These are phyloP conservation scores for Istiophorus platypterus DNA, from an alignment of 2,113 vertebrate species.

Conservation along the genomic window DNA sequence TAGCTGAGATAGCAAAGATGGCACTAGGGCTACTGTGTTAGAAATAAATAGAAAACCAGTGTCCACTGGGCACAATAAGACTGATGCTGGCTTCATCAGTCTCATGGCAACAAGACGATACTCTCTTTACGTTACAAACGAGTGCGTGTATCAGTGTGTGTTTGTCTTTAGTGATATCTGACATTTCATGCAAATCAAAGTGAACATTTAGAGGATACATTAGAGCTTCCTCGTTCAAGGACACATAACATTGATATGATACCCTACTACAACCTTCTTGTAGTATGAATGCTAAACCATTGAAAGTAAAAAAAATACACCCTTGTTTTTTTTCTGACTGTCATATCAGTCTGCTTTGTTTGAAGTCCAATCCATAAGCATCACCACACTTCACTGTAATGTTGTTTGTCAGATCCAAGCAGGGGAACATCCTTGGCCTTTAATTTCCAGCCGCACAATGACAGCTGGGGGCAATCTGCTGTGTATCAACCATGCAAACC, in stretches of 20 bases:
- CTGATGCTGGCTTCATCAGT: conserved; percentile 54
- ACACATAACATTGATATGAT: conserved; percentile 19
- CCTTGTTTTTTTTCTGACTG: conserved; percentile 35
- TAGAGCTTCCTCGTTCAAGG: conserved; percentile 40
- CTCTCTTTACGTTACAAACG: conserved; percentile 35
- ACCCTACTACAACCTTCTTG: conserved; percentile 23
- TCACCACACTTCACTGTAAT: conserved; percentile 61
- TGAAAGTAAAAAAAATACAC: conserved; percentile 6
- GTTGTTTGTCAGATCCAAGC: conserved; percentile 57
- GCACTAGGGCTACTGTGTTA: conserved; percentile 62
- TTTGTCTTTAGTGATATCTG: not conserved
- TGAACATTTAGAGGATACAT: conserved; percentile 5
- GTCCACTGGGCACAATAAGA: conserved; percentile 65
- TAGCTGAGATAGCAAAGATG: conserved; percentile 75
- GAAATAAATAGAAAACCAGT: conserved; percentile 66
- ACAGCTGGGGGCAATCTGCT: conserved; percentile 55
- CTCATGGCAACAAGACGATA: conserved; percentile 41
- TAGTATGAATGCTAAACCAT: conserved; percentile 21
- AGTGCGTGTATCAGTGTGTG: conserved; percentile 8
- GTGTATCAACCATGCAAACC: conserved; percentile 37
- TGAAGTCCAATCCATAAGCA: conserved; percentile 54
- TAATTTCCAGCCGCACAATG: conserved; percentile 47
- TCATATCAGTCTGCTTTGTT: conserved; percentile 42
- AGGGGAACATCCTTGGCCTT: conserved; percentile 50
- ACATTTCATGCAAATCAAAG: conserved; percentile 33